A percentile compares a stretch with the other conserved stretches of the same genome.
Conservation (phyloP, 2,113 vertebrate species). For the Engraulis encrasicolus region DNA sequence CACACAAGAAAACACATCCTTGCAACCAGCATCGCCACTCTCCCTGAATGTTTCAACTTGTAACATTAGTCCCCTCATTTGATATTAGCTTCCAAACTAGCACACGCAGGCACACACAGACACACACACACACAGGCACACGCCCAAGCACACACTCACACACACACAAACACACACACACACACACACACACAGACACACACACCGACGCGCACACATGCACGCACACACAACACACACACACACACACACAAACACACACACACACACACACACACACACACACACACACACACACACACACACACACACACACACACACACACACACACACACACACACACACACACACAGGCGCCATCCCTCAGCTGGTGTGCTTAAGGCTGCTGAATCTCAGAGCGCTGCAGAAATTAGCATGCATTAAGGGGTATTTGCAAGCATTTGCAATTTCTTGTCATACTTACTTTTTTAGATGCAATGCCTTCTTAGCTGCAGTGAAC, state of each 20-base stretch:
- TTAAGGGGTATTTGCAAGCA: constrained; percentile 11
- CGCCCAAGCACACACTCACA: too few relatives aligned
- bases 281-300: too few relatives aligned
- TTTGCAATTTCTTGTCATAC: constrained; percentile 11
- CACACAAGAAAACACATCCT: not conserved
- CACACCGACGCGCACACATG: too few relatives aligned
- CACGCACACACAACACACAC: too few relatives aligned
- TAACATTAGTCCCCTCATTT: too few relatives aligned
- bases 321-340: not conserved
- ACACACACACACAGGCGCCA: not conserved
- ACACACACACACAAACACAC: not conserved
- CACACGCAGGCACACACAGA: too few relatives aligned
- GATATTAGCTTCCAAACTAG: too few relatives aligned
- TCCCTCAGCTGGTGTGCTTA: not conserved
- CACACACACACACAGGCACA: too few relatives aligned
- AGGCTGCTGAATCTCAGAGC: not conserved
- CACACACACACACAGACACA: not conserved
- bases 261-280: not conserved
- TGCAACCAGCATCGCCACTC: too few relatives aligned
- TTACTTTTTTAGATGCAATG: not conserved
- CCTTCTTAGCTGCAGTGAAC: not conserved
- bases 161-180: not conserved
- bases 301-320: not conserved
- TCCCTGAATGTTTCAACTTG: too few relatives aligned
- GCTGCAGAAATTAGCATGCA: not conserved